Evolutionary conservation across 2,113 vertebrate genomes (phyloP).

Genomic region (Bothrops jararaca): DNA sequence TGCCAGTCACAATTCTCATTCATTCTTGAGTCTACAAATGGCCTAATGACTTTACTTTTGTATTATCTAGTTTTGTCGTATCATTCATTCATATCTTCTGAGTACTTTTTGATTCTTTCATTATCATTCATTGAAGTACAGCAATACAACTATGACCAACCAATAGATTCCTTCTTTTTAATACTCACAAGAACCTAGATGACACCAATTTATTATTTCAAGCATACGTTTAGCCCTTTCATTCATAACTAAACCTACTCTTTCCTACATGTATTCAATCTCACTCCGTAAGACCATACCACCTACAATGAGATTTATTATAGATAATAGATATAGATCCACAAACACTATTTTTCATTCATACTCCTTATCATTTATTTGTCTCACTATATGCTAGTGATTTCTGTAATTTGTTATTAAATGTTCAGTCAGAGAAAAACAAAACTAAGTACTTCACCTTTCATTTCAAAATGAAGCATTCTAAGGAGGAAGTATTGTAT

Average conservation of each 20-base stretch:
- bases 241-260: background rate
- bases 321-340: background rate
- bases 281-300: background rate
- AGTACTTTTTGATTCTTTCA: background rate
- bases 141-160: background rate
- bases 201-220: background rate
- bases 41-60: background rate
- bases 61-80: background rate
- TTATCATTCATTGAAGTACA: background rate
- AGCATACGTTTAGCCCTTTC: background rate
- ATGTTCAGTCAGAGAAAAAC: background rate
- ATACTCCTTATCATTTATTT: background rate
- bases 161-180: background rate
- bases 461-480: background rate
- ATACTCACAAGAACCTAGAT: background rate
- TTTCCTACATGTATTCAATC: background rate
- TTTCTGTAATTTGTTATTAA: background rate
- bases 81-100: background rate
- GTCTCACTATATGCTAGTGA: background rate
- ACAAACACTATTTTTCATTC: background rate
- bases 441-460: background rate
- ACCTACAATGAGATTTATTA: background rate
- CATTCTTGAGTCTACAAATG: background rate
- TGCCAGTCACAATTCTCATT: background rate
- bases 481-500: background rate